phyloP scores from a whole-genome alignment of 2,888 invertebrate genomes.

The Drosophila macrothrix region DNA sequence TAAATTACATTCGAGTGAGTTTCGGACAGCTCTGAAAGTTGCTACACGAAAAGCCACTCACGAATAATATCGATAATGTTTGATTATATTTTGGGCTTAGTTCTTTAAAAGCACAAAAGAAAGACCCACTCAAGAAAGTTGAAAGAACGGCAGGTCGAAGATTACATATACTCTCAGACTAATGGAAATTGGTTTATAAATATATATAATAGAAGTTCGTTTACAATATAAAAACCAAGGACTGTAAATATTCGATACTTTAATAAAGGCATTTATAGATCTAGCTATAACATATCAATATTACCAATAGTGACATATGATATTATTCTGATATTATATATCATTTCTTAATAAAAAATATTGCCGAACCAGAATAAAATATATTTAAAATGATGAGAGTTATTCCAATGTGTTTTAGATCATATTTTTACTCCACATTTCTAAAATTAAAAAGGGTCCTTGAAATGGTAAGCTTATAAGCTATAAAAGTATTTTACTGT shows the following conservation, averaged over 20 bases:
- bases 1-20: constrained; percentile 17
- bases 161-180: neutral
- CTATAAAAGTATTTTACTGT: neutral
- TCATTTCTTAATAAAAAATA: neutral
- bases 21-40: neutral
- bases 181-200: neutral
- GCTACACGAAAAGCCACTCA: constrained; percentile 1
- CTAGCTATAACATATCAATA: neutral
- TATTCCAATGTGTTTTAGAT: neutral
- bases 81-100: neutral
- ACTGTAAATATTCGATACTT: neutral
- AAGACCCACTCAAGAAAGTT: neutral
- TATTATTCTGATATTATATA: no score
- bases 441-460: neutral
- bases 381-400: neutral
- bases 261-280: neutral
- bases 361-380: neutral
- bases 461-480: neutral
- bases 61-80: neutral
- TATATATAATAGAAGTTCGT: neutral
- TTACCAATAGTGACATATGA: neutral
- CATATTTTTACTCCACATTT: neutral
- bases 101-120: neutral
- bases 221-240: neutral
- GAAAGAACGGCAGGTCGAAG: neutral